Evolutionary conservation across 2,888 invertebrate species (phyloP).

Genomic region (Hanleya hanleyi): DNA sequence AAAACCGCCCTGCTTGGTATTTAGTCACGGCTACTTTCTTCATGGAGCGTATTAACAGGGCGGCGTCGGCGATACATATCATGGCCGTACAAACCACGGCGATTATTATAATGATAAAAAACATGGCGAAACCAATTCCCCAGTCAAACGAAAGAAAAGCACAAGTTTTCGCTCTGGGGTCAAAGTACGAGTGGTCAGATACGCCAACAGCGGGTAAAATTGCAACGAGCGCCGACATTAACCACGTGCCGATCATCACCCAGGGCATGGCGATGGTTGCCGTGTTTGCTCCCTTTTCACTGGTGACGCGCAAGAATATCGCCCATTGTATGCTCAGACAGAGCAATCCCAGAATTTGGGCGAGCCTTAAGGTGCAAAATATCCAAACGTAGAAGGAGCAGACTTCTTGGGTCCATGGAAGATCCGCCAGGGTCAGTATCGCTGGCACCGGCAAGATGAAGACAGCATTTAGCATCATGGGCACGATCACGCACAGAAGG

Average conservation of each 20-base stretch:
- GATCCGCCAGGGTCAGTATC: slow-evolving; percentile 35
- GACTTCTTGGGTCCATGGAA: slow-evolving; percentile 39
- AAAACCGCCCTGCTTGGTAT: slow-evolving; percentile 52
- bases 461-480: slow-evolving; percentile 49
- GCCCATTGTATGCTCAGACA: slow-evolving; percentile 50
- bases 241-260: slow-evolving; percentile 43
- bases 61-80: slow-evolving; percentile 47
- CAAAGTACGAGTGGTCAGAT: neutral
- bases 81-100: slow-evolving; percentile 39
- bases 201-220: slow-evolving; percentile 48
- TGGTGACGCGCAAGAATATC: slow-evolving; percentile 43
- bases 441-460: slow-evolving; percentile 52
- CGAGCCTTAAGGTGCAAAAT: slow-evolving; percentile 42
- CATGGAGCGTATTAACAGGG: slow-evolving; percentile 50
- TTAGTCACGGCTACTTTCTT: slow-evolving; percentile 48
- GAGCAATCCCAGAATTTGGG: slow-evolving; percentile 43
- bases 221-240: slow-evolving; percentile 41
- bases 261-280: slow-evolving; percentile 45
- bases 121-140: slow-evolving; percentile 48
- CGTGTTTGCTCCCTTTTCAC: slow-evolving; percentile 41
- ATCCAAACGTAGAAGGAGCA: slow-evolving; percentile 51
- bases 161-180: slow-evolving; percentile 25
- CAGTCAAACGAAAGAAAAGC: slow-evolving; percentile 49
- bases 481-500: slow-evolving; percentile 47
- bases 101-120: slow-evolving; percentile 45